Base-by-base conservation (phyloP, 2,113 vertebrate genomes). In the Nanorana parkeri region DNA sequence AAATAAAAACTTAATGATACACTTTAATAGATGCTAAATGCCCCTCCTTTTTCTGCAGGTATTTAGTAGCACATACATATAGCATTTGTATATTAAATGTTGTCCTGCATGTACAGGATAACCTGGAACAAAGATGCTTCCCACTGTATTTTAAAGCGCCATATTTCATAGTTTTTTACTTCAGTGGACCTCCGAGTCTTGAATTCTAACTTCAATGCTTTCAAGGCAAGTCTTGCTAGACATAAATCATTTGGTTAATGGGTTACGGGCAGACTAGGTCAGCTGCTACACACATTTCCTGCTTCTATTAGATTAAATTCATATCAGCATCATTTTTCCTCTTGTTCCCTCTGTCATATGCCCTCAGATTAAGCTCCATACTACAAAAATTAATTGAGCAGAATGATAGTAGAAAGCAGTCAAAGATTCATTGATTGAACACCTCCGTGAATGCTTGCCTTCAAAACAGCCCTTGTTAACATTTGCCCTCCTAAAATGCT, bases 271-370 rank as follows among this genome's bases (percentile, higher is more conserved):
- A 88, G 88, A 73, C 81, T 83, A 74, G 66, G 89, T 88, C 88
- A 90, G 89, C 91, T 91, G 89, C 86, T 91, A 87, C 86, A 88
- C 91, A 91, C 92, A 89, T 89, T 85, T 85, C 89, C 90, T 88
- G 81, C 82, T 81, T 89, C 91, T 90, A 93, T 92, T 95, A 89
- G 88, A 94, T 95, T 94, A 93, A 94, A 90, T 92, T 91, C 87
- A 87, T 86, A 90, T 89, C 88, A 87, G 85, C 58, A 86, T 91
- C 84, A 86, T 90, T 94, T 94, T 88, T 89, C 89, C 91, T 83
- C 86, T 88, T 85, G 89, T 91, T 90, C 91, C 90, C 91, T 89
- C 91, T 92, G 89, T 91, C 84, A 76, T 81, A 88, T 89, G 87
- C 84, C 76, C 51, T 17, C 88, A 90, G 89, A 93, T 93, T 91